Base-by-base conservation (phyloP, 2,113 vertebrate species). In the Anas platyrhynchos region DNA sequence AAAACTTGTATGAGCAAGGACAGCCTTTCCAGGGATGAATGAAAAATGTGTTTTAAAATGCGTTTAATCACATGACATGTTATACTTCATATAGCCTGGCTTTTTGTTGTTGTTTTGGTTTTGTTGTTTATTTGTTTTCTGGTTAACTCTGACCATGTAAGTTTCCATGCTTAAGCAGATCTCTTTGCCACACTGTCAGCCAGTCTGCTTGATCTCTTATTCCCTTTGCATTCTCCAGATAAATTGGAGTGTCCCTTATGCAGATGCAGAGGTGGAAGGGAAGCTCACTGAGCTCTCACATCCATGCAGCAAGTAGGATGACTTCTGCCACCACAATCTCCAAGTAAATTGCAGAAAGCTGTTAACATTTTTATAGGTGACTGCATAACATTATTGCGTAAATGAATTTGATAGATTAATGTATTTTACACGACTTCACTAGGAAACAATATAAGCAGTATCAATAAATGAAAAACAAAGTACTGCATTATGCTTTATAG, bases 351-450 rank as follows among this genome's bases (percentile, higher is more conserved):
- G 80, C 83, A 91, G 34, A 68, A 92, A 72, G 77, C 86, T 75
- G 34, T 89, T 93, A 92, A 82, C 69, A 81, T 65, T 95, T 93
- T 92, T 76, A 80, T 75, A 86, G 81, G 61, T 91, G 81, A 81
- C 31, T 67, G 66, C 63, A 75, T 93, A 77, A 86, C 41, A 36
- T 65, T 82, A 75, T 48, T 6, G 4, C 54, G 41, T 50, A 86
- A 92, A 88, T 43, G 52, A 62, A 27, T 52, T 75, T 93, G 93
- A 82, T 74, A 94, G 74, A 91, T 73, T 89, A 94, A 84, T 91
- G 41, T 48, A 58, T 84, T 87, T 92, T 84, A 93, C 38, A 82
- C 34, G 56, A n/a, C 36, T 68, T 92, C 16, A 22, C 43, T 38
- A 58, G 75, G 73, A 95, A 94, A 58, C 34, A 82, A 7, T 79